Evolutionary conservation across 2,797 vertebrate species (phyloP), one percentile per base, ranked within the genome.

Genomic region (Hozukius guyotensis): DNA sequence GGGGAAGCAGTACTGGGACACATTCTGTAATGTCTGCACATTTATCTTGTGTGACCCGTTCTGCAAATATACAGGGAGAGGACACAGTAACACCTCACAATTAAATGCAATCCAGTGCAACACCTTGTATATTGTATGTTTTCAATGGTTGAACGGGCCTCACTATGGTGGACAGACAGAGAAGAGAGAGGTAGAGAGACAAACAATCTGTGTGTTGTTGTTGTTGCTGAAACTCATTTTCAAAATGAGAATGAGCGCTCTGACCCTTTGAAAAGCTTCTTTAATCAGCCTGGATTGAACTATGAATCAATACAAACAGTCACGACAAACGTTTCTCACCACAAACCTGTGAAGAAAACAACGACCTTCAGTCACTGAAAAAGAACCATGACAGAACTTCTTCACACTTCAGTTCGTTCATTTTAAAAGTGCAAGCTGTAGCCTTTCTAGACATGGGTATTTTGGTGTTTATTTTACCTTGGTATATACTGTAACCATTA

Each of bases 41-140:
- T 83, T 77, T 66, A 46, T 91, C 77, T 79, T 57, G 8, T 52
- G 22, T 36, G 73, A 81, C 79, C 18, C 27, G 5, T 24, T 8
- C 68, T 65, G 63, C n/a, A 62, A 22, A 69, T 56, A 59, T 18
- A 60, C 2, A 32, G 18, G 13, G 2, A 59, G 24, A 3, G 14
- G 57, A 38, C 63, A 80, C 29, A 57, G 16, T 8, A 25, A 20
- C 5, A 20, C 13, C n/a, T 22, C 25, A 46, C 6, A 27, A 24
- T 62, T 22, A 14, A 52, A 53, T 2, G 36, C 11, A 22, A 42
- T 2, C 11, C 18, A 24, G 46, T 25, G 20, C 20, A 24, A 9
- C 53, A 36, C 9, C 2, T 5, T 36, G 13, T 29, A 3, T 42
- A 13, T 11, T 18, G 8, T 9, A 2, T 25, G 27, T 38, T 66